phyloP scores from a whole-genome alignment of 2,113 vertebrate species.

The Dipodomys stephensi region DNA sequence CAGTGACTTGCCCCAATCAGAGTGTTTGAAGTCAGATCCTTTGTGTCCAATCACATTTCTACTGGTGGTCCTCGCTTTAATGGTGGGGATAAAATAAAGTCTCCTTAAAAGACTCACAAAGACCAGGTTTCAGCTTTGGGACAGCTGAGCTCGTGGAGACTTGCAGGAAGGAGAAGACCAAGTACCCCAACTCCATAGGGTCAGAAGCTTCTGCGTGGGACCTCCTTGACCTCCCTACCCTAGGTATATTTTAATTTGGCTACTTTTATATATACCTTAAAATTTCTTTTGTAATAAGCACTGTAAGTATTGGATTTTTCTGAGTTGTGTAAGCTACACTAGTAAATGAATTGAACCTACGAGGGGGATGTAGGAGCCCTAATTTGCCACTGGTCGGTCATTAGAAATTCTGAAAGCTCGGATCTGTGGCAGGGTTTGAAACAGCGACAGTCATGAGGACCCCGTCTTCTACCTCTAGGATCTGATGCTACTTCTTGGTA shows the following conservation, averaged over 20 bases:
- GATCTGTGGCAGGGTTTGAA: neutral
- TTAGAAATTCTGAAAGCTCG: neutral
- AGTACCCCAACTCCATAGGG: neutral
- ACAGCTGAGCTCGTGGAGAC: neutral
- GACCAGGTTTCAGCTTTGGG: neutral
- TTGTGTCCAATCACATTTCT: neutral
- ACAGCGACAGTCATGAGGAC: neutral
- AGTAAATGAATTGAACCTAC: neutral
- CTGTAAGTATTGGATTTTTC: neutral
- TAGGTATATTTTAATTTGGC: neutral
- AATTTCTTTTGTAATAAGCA: neutral
- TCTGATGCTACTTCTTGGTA: neutral
- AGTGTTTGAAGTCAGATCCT: neutral
- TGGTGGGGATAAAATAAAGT: neutral
- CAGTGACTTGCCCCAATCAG: too few relatives aligned
- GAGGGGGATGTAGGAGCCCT: neutral
- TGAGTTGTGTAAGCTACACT: neutral
- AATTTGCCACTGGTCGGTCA: neutral
- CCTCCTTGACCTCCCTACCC: neutral
- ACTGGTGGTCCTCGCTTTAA: neutral
- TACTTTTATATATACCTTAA: neutral
- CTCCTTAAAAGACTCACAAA: neutral
- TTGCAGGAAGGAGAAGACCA: neutral
- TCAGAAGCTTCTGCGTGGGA: neutral
- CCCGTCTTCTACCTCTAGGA: too few relatives aligned